These are phyloP conservation scores for Dendrocincla tyrannina DNA, from an alignment of 2,797 vertebrate genomes.

Conservation along the genomic window DNA sequence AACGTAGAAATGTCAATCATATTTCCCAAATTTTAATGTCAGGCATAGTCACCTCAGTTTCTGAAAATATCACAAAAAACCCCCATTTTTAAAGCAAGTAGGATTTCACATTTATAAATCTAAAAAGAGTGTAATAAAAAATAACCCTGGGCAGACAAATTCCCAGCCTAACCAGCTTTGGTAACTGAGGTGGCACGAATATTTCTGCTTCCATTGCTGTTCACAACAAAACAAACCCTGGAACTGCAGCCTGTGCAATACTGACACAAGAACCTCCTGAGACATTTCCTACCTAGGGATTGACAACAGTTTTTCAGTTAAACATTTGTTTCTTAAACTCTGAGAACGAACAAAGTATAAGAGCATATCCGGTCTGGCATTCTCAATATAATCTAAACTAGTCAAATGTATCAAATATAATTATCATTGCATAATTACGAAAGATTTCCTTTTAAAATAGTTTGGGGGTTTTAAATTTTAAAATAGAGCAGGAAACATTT, in stretches of 20 bases:
- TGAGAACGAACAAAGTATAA: not conserved
- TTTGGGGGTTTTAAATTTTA: not conserved
- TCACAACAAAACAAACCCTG: not conserved
- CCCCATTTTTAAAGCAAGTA: not conserved
- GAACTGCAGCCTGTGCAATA: not conserved
- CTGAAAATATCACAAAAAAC: not conserved
- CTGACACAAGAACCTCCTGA: not conserved
- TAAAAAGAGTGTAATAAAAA: not conserved
- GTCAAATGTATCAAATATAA: not conserved
- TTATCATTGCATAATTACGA: not conserved
- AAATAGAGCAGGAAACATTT: not conserved
- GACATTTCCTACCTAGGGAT: not conserved
- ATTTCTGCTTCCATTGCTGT: not conserved
- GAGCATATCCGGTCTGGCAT: not conserved
- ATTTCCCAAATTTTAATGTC: slow-evolving; percentile 6
- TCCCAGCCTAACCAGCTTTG: not conserved
- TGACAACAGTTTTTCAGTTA: not conserved
- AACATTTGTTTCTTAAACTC: not conserved
- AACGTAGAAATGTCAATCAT: not conserved
- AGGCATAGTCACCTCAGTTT: not conserved
- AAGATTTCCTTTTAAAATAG: not conserved
- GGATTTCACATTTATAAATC: not conserved
- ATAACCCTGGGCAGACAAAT: not conserved
- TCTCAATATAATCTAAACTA: not conserved
- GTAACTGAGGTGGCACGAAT: not conserved